Percentiles rank a stretch among this genome's conserved stretches.
These are phyloP conservation scores for Fulmarus glacialis DNA, from an alignment of 2,113 vertebrate genomes.

Conservation along the genomic window DNA sequence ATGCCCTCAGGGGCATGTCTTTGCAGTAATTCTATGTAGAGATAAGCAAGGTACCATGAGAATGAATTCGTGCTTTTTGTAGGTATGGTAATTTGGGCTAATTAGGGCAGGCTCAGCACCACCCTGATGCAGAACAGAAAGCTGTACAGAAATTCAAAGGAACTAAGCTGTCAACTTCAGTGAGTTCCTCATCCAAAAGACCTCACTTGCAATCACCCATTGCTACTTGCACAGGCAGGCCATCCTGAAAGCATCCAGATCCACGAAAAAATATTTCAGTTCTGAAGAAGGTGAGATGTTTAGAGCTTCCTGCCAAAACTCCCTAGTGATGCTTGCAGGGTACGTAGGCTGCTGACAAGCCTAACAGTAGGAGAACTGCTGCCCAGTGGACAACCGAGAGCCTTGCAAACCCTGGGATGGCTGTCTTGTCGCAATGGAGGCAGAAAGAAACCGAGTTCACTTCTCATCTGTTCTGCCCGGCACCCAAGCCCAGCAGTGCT, in stretches of 20 bases:
- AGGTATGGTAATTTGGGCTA: slow-evolving; percentile 20
- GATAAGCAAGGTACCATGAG: slow-evolving; percentile 30
- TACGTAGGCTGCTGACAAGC: background rate
- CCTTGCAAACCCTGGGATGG: background rate
- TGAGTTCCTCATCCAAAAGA: slow-evolving; percentile 1
- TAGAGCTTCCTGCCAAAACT: background rate
- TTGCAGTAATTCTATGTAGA: background rate
- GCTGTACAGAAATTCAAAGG: slow-evolving; percentile 19
- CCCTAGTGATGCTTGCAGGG: background rate
- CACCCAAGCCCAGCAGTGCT: background rate
- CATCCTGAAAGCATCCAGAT: background rate
- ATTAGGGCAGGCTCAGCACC: slow-evolving; percentile 40
- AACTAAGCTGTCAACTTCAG: slow-evolving; percentile 28
- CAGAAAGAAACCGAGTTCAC: background rate
- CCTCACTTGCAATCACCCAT: background rate
- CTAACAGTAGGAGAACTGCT: background rate
- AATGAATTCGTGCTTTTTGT: slow-evolving; percentile 11
- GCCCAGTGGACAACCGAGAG: background rate
- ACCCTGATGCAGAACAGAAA: slow-evolving; percentile 29
- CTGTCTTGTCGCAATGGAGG: background rate
- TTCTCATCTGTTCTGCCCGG: background rate
- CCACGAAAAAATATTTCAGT: background rate
- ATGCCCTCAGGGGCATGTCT: background rate
- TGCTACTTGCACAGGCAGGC: slow-evolving; percentile 38
- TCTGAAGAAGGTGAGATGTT: background rate